These are phyloP conservation scores for Scaptomyza parva DNA, from an alignment of 2,888 invertebrate genomes.

Conservation along the genomic window DNA sequence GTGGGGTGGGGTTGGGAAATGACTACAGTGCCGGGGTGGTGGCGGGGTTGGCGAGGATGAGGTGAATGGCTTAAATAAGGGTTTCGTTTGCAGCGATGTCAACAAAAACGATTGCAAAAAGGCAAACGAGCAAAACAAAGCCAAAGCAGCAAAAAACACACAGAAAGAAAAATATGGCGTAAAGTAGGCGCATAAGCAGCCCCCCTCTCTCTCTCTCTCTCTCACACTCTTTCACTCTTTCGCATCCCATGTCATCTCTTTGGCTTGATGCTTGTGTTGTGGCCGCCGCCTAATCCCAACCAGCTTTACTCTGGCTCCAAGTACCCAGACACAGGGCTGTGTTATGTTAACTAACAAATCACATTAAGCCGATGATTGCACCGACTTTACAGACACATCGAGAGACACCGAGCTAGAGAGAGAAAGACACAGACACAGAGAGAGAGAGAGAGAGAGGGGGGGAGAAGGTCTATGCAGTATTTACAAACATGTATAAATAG, in stretches of 20 bases:
- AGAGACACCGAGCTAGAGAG: not conserved
- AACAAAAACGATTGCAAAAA: conserved; percentile 51
- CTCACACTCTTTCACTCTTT: not conserved
- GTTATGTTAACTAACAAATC: conserved; percentile 53
- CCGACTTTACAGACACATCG: conserved; percentile 27
- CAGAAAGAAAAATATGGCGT: not conserved
- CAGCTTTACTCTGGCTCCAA: conserved; percentile 26
- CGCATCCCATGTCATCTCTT: not conserved
- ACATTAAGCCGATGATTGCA: conserved; percentile 59
- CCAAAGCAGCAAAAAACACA: not conserved
- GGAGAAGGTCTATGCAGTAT: conserved; percentile 9
- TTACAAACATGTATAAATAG: not conserved
- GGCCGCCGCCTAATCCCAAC: conserved; percentile 41
- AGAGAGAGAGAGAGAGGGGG: not conserved
- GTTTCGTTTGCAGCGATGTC: conserved; percentile 48
- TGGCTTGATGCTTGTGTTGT: conserved; percentile 26
- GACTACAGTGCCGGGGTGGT: not conserved
- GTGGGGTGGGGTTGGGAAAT: not conserved
- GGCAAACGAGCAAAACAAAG: conserved; percentile 23
- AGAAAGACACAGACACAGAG: not conserved
- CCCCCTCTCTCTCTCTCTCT: conserved; percentile 10
- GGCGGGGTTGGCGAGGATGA: not conserved
- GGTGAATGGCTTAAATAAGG: conserved; percentile 4
- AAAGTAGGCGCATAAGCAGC: conserved; percentile 13
- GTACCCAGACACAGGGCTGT: conserved; percentile 16